A percentile compares a stretch with the other conserved stretches of the same genome.
Evolutionary conservation across 1,140 invertebrate genomes (phyloP).

Genomic region (Leptoteleia sp.): DNA sequence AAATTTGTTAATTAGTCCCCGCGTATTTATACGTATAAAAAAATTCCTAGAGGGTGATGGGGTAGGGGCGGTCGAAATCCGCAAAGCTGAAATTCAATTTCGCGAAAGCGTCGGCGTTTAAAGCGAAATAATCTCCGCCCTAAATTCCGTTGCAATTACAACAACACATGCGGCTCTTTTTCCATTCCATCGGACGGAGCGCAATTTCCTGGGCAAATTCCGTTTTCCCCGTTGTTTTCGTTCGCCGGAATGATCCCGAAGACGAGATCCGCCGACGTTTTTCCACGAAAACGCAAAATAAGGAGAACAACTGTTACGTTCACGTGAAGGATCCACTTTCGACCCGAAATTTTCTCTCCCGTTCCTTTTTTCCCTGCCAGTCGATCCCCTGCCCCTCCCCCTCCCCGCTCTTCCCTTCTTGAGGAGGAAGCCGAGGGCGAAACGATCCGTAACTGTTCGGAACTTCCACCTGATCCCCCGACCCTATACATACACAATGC

Average conservation of each 20-base stretch:
- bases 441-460: conserved; percentile 68
- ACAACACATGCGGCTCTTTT: conserved; percentile 49
- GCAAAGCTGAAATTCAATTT: conserved; percentile 33
- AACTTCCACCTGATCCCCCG: conserved; percentile 63
- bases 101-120: conserved; percentile 17
- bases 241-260: conserved; percentile 24
- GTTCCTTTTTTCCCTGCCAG: neutral
- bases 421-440: conserved; percentile 15
- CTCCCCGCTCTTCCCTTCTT: neutral
- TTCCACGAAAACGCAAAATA: conserved; percentile 41
- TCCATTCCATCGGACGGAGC: conserved; percentile 38
- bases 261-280: conserved; percentile 15
- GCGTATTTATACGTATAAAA: too few relatives aligned
- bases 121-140: conserved; percentile 34
- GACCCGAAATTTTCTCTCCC: conserved; percentile 2
- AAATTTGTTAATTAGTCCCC: too few relatives aligned
- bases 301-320: conserved; percentile 54
- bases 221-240: conserved; percentile 27
- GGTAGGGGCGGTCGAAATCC: too few relatives aligned
- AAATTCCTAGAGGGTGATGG: too few relatives aligned
- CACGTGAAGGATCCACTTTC: conserved; percentile 37
- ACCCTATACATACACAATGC: conserved; percentile 40
- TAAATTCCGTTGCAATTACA: conserved; percentile 47
- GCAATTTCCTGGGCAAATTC: conserved; percentile 37
- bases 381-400: neutral